Conservation (phyloP, 2,888 invertebrate genomes). For the Pristionchus fissidentatus region DNA sequence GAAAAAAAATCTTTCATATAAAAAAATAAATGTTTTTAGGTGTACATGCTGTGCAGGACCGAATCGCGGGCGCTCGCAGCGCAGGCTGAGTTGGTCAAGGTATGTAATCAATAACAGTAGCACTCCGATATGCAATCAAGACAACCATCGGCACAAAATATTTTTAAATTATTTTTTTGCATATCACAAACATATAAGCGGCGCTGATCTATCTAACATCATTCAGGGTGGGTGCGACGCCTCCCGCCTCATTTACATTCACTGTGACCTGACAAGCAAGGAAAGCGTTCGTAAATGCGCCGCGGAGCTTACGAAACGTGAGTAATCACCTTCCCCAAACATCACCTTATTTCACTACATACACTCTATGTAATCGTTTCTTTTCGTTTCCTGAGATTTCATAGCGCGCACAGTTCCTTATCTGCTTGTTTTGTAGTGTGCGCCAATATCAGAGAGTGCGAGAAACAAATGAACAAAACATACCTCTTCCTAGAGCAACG, state of each 20-base stretch:
- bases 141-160: too few relatives aligned
- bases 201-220: background rate
- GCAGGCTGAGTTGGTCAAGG: conserved; percentile 57
- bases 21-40: too few relatives aligned
- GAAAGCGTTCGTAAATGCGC: conserved; percentile 65
- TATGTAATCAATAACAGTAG: conserved; percentile 3
- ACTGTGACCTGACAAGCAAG: conserved; percentile 71
- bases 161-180: background rate
- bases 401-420: too few relatives aligned
- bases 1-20: too few relatives aligned
- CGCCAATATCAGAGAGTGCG: too few relatives aligned
- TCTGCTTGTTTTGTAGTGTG: too few relatives aligned
- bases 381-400: too few relatives aligned
- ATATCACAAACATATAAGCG: background rate
- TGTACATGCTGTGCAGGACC: conserved; percentile 72
- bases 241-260: conserved; percentile 69
- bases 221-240: conserved; percentile 70
- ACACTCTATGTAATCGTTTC: too few relatives aligned
- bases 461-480: too few relatives aligned
- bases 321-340: too few relatives aligned
- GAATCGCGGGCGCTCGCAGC: conserved; percentile 66
- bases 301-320: conserved; percentile 57
- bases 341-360: too few relatives aligned
- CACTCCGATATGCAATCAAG: background rate
- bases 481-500: too few relatives aligned